phyloP scores from a whole-genome alignment of 2,888 invertebrate genomes.

The Pterostichus madidus region DNA sequence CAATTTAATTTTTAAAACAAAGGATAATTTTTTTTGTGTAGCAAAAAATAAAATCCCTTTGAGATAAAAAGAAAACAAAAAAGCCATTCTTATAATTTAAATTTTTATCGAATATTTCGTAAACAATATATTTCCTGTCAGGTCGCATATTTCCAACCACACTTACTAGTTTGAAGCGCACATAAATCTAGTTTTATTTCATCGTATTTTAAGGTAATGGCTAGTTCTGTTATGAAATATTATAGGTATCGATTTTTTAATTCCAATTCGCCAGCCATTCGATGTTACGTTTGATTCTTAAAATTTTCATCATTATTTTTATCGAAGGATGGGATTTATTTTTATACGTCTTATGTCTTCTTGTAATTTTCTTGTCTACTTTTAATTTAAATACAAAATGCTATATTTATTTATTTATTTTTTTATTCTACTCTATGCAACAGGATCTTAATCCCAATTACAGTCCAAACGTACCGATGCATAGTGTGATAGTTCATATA shows the following conservation, averaged over 20 bases:
- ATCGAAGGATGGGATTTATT: no score
- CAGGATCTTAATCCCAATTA: no score
- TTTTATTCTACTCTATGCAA: no score
- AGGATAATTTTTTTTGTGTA: background rate
- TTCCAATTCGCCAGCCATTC: background rate
- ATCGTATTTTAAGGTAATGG: background rate
- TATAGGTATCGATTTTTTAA: conserved; percentile 4
- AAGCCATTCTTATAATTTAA: background rate
- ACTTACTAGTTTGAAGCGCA: conserved; percentile 1
- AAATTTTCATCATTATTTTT: no score
- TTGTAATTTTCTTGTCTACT: no score
- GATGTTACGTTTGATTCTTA: background rate
- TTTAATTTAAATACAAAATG: no score
- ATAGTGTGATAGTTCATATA: no score
- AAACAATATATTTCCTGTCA: conserved; percentile 6
- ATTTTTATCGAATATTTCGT: conserved; percentile 12
- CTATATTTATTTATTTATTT: no score
- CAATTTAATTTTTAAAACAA: no score
- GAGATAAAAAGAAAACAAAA: background rate
- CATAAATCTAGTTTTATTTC: conserved; percentile 18
- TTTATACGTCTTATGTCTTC: no score
- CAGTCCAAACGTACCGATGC: no score
- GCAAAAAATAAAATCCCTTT: background rate
- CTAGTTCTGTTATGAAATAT: conserved; percentile 5
- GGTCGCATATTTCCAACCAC: background rate